Base-by-base conservation (phyloP, 2,113 vertebrate species). In the Engraulis encrasicolus region DNA sequence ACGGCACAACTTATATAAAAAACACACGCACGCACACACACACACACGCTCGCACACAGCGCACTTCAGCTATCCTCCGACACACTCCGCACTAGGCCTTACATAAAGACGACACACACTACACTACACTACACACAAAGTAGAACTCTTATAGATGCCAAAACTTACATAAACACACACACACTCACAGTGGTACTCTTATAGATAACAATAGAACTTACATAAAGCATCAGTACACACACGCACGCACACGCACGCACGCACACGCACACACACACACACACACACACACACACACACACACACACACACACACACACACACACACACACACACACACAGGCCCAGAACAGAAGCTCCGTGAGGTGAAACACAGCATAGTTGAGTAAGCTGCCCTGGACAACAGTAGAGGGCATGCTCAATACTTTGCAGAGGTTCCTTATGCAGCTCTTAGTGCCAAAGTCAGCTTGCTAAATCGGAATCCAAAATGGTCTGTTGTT, bases 251-350 rank as follows among this genome's bases (percentile, higher is more conserved):
- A 54, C 52, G 1, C 12, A 12, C 17, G 19, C 52, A 58, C 50
- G 19, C 50, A 52, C 50, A 52, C 50, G 14, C 23, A 77, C 71
- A 78, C 71, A 77, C 71, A 77, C 34, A 77, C 71, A 27, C 71
- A 77, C 23, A 77, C 34, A 31, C 23, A 77, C 71, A 77, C 71
- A 77, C 71, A 77, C 34, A 77, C 71, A 27, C n/a, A 34, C 66
- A 7, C n/a, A 74, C 66, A 31, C n/a, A 74, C 66, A 74, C 66
- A 74, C 66, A 74, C 34, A 74, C 34, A 23, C 66, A 74, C n/a
- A 74, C 66, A 74, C 66, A 74, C 38, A 79, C 38, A 14, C 14
- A 20, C 34, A 3, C 14, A 7, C 34, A 20, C 15, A 31, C 23
- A 78, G 19, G 40, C 40, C 40, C 40, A 45, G 40, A 45, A 45